Percentiles rank a stretch among this genome's conserved stretches.
Conservation (phyloP, 2,888 invertebrate species). For the Aporophyla lueneburgensis region DNA sequence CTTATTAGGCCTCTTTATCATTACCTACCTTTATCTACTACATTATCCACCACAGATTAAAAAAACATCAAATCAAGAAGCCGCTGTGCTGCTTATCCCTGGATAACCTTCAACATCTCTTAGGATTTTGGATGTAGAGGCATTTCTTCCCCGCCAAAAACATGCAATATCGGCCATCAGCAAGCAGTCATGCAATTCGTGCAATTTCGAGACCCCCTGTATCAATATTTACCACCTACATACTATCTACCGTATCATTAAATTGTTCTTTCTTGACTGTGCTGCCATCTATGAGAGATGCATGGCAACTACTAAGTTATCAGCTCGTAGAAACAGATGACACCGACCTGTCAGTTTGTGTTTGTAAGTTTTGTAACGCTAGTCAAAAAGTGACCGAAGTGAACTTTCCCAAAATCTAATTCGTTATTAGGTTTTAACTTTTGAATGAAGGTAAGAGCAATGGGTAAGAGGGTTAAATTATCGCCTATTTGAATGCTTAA, state of each 20-base stretch:
- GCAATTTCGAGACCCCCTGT: neutral
- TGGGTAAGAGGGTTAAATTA: neutral
- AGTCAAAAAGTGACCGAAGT: neutral
- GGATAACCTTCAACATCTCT: neutral
- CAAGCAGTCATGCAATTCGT: too few relatives aligned
- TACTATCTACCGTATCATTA: neutral
- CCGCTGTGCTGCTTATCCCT: neutral
- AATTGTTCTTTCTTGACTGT: neutral
- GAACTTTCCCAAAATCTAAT: neutral
- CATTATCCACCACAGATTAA: neutral
- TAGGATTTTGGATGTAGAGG: too few relatives aligned
- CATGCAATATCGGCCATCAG: neutral
- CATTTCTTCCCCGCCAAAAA: neutral
- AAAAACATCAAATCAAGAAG: neutral
- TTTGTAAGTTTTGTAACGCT: slow-evolving; percentile 8
- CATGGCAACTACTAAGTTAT: slow-evolving; percentile 35
- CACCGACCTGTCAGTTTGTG: slow-evolving; percentile 13
- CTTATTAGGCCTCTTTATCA: neutral
- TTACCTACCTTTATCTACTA: too few relatives aligned
- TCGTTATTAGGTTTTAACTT: neutral
- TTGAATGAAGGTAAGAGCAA: slow-evolving; percentile 11
- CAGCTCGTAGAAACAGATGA: slow-evolving; percentile 16
- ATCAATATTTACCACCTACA: neutral
- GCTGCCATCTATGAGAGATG: slow-evolving; percentile 62
- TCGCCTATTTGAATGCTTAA: neutral